phyloP scores from a whole-genome alignment of 2,888 invertebrate species.

The Lochmaea crataegi region DNA sequence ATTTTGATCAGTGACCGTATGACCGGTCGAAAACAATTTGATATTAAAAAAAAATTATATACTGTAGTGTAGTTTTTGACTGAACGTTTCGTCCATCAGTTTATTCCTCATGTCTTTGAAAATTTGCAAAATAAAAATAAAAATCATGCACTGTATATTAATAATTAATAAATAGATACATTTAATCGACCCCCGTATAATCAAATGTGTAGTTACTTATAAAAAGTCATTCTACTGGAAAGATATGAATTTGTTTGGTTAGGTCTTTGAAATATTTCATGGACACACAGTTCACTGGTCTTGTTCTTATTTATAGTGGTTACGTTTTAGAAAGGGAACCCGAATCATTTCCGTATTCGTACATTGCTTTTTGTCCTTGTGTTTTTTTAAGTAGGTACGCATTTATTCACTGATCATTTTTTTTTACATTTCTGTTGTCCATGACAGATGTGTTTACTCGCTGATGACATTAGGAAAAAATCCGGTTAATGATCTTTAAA shows the following conservation, averaged over 20 bases:
- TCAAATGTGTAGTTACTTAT: constrained; percentile 16
- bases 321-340: constrained; percentile 46
- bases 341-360: constrained; percentile 48
- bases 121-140: no score
- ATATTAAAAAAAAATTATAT: no score
- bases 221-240: constrained; percentile 32
- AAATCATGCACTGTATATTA: not conserved
- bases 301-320: constrained; percentile 45
- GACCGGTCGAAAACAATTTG: no score
- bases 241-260: constrained; percentile 37
- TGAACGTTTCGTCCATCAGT: no score
- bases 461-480: not conserved
- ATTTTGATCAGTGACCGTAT: no score
- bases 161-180: not conserved
- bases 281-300: constrained; percentile 52
- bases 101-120: no score
- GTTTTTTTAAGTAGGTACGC: constrained; percentile 30
- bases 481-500: constrained; percentile 4
- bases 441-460: constrained; percentile 23
- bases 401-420: constrained; percentile 1
- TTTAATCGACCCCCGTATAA: constrained; percentile 3
- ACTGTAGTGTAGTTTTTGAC: no score
- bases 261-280: constrained; percentile 52
- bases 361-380: constrained; percentile 46
- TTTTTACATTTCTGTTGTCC: not conserved